Evolutionary conservation across 2,113 vertebrate species (phyloP).

Genomic region (Bufo bufo): DNA sequence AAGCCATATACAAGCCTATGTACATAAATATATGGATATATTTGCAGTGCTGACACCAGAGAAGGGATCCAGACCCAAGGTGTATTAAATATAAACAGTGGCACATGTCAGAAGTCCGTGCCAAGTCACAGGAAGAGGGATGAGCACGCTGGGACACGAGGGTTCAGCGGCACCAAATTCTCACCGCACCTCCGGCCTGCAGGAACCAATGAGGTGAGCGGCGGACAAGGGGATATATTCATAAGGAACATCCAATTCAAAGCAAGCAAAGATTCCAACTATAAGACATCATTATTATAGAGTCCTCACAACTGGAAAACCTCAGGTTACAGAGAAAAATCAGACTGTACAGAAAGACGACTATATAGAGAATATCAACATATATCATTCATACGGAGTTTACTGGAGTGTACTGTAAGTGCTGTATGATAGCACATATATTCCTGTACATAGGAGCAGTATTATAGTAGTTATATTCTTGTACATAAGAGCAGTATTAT

Average conservation of each 20-base stretch:
- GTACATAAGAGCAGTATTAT: neutral
- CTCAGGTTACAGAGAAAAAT: neutral
- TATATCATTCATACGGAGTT: no score
- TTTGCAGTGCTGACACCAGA: conserved; percentile 52
- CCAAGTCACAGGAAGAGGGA: neutral
- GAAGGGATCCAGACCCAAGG: conserved; percentile 41
- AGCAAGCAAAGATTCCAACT: neutral
- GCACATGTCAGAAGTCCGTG: conserved; percentile 8
- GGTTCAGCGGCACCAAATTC: conserved; percentile 5
- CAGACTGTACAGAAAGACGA: neutral
- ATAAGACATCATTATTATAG: neutral
- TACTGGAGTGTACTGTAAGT: no score
- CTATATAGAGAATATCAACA: no score
- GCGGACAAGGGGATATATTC: conserved; percentile 18
- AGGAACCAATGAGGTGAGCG: neutral
- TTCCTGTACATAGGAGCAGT: neutral
- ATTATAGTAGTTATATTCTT: neutral
- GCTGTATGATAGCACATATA: no score
- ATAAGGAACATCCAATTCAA: neutral
- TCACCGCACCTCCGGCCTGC: conserved; percentile 20
- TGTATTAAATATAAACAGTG: conserved; percentile 50
- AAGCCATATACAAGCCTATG: conserved; percentile 52
- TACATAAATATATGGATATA: conserved; percentile 53
- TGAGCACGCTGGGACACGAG: neutral
- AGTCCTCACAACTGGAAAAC: neutral